Base-by-base conservation (phyloP, 1,140 invertebrate species). In the Trichonephila clavipes region DNA sequence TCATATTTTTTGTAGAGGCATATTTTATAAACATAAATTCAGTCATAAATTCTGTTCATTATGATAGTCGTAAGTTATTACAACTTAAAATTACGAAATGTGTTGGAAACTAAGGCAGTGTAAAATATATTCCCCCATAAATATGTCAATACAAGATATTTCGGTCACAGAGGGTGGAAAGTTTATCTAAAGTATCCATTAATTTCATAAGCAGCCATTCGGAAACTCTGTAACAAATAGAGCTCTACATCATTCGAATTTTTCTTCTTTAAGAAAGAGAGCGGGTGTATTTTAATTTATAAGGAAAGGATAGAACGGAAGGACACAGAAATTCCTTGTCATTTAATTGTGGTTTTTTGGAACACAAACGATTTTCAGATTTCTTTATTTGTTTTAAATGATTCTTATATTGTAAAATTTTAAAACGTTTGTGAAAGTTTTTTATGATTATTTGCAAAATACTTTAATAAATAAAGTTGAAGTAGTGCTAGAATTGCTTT, bases 111-210 rank as follows among this genome's bases (percentile, higher is more conserved):
- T 28, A 77, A 18, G 24, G 34, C 72, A 77, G 14, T 77, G 72
- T 34, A 77, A 77, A 77, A 77, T 77, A 77, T 77, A 77, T 16
- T 77, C 10, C 16, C 72, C 28, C 72, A 77, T 77, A 77, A 77
- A 77, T 40, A 77, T 77, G 72, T 77, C 72, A 77, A 77, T 77
- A 77, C 28, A 77, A 77, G 72, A 77, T 77, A 77, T 77, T 77
- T 77, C 4, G 72, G 72, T 34, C 72, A 77, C 72, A 77, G 51
- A 10, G 72, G 28, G 72, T 77, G 72, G 72, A 77, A 77, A 3
- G 72, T 77, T 77, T 77, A 77, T 77, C 72, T 77, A 34, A 18
- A 77, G 72, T 18, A 34, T 40, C 34, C 72, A 77, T 77, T 77
- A 77, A 77, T 77, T 77, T 77, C 72, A 34, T 77, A 40, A 77